phyloP scores from a whole-genome alignment of 2,113 vertebrate genomes.

The Eleginops maclovinus region DNA sequence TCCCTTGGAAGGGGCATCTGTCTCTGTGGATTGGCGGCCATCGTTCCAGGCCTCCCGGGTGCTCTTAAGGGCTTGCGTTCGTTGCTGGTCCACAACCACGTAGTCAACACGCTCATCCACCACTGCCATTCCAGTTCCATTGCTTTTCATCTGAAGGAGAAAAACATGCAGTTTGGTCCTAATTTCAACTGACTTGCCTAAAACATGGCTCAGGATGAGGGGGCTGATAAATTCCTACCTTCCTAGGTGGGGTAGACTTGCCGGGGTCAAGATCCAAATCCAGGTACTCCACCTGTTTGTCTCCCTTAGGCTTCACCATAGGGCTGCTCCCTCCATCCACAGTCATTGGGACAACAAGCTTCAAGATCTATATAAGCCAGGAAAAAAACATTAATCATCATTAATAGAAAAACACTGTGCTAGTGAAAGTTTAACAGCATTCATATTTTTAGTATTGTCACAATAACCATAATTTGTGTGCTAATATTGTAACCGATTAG shows the following conservation, averaged over 20 bases:
- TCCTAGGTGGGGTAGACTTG: slow-evolving; percentile 95
- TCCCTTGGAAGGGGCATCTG: slow-evolving; percentile 90
- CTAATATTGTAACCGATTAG: neutral
- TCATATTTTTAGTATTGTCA: slow-evolving; percentile 54
- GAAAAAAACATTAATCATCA: slow-evolving; percentile 8
- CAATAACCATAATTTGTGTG: slow-evolving; percentile 35
- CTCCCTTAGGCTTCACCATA: slow-evolving; percentile 95
- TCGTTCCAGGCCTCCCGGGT: slow-evolving; percentile 98
- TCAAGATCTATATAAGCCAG: slow-evolving; percentile 77
- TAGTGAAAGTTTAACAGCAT: slow-evolving; percentile 15
- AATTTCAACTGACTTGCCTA: neutral
- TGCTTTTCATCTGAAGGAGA: slow-evolving; percentile 90
- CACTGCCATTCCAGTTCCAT: slow-evolving; percentile 88
- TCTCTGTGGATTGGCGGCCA: slow-evolving; percentile 94
- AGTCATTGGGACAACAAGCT: slow-evolving; percentile 80
- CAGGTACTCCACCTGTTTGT: slow-evolving; percentile 98
- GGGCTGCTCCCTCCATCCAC: slow-evolving; percentile 94
- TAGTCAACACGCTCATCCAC: slow-evolving; percentile 98
- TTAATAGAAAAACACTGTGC: slow-evolving; percentile 9
- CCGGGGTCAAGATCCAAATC: slow-evolving; percentile 95
- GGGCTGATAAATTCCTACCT: slow-evolving; percentile 81
- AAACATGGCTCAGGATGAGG: neutral
- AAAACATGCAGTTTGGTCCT: neutral
- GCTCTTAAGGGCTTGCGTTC: slow-evolving; percentile 95
- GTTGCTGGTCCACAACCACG: slow-evolving; percentile 96